phyloP scores from a whole-genome alignment of 2,797 vertebrate genomes.

The Lates japonicus region DNA sequence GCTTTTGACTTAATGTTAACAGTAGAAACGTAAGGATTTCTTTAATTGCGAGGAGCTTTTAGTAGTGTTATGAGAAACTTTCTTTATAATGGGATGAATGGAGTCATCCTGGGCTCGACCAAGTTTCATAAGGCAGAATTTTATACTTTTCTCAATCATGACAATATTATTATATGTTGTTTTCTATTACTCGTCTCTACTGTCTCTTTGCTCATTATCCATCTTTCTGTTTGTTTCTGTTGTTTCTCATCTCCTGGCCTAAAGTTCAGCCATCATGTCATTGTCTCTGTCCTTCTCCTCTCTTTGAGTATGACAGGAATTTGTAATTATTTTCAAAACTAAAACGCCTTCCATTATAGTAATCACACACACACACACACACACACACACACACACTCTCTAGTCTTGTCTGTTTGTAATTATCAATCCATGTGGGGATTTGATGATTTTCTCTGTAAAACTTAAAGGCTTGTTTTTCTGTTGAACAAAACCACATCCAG shows the following conservation, averaged over 20 bases:
- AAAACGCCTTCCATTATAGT: too few species aligned
- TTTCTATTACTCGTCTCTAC: neutral
- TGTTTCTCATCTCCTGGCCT: slow-evolving; percentile 55
- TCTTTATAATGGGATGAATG: slow-evolving; percentile 34
- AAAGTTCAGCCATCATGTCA: slow-evolving; percentile 51
- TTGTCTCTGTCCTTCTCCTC: slow-evolving; percentile 28
- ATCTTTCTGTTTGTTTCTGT: slow-evolving; percentile 26
- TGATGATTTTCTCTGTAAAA: slow-evolving; percentile 93
- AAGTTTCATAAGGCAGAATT: slow-evolving; percentile 15
- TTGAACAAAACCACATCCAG: slow-evolving; percentile 97
- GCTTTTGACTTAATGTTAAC: slow-evolving; percentile 37
- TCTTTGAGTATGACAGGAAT: slow-evolving; percentile 85
- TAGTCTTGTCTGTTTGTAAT: slow-evolving; percentile 96
- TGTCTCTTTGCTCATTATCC: slow-evolving; percentile 56
- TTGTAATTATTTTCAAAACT: slow-evolving; percentile 93
- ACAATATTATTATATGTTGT: slow-evolving; percentile 13
- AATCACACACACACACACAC: slow-evolving; percentile 85
- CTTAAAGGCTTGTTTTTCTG: slow-evolving; percentile 96
- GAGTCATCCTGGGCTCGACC: slow-evolving; percentile 18
- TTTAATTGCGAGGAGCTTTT: slow-evolving; percentile 52
- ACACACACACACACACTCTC: slow-evolving; percentile 76
- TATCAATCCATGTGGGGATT: slow-evolving; percentile 98
- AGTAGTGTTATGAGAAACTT: slow-evolving; percentile 24
- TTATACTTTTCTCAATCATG: slow-evolving; percentile 15
- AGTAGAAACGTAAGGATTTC: slow-evolving; percentile 21